phyloP scores from a whole-genome alignment of 2,113 vertebrate genomes.

The Alexandromys fortis region DNA sequence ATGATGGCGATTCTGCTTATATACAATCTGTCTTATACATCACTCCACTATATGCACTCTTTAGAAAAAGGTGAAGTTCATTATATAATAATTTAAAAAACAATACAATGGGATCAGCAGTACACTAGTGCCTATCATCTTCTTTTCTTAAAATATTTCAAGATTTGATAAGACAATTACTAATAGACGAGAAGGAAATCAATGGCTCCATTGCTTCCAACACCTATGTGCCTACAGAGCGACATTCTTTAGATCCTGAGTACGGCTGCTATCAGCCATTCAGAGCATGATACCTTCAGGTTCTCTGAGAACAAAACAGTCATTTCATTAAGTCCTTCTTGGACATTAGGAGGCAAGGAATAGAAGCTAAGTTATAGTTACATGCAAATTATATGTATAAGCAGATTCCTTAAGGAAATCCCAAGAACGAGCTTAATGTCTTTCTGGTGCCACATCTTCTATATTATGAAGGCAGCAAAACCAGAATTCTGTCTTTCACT shows the following conservation, averaged over 20 bases:
- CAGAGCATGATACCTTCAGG: background rate
- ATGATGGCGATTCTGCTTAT: background rate
- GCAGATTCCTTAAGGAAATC: constrained; percentile 9
- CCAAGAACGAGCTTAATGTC: background rate
- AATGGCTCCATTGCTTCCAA: background rate
- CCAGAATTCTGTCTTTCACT: background rate
- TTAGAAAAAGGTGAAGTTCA: background rate
- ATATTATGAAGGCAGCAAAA: constrained; percentile 22
- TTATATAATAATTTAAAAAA: background rate
- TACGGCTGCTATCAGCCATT: background rate
- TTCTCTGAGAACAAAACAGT: background rate
- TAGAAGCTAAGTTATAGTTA: background rate
- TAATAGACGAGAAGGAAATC: background rate
- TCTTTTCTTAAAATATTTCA: background rate
- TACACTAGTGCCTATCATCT: background rate
- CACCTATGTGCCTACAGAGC: background rate
- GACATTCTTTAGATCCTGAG: constrained; percentile 15
- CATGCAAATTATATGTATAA: background rate
- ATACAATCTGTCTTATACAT: background rate
- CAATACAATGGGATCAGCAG: background rate
- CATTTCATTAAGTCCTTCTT: background rate
- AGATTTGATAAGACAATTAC: constrained; percentile 1
- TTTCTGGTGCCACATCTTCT: background rate
- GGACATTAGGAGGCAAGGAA: background rate
- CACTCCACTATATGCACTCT: background rate